Conservation (phyloP, 2,797 vertebrate genomes). For the Myioborus miniatus region DNA sequence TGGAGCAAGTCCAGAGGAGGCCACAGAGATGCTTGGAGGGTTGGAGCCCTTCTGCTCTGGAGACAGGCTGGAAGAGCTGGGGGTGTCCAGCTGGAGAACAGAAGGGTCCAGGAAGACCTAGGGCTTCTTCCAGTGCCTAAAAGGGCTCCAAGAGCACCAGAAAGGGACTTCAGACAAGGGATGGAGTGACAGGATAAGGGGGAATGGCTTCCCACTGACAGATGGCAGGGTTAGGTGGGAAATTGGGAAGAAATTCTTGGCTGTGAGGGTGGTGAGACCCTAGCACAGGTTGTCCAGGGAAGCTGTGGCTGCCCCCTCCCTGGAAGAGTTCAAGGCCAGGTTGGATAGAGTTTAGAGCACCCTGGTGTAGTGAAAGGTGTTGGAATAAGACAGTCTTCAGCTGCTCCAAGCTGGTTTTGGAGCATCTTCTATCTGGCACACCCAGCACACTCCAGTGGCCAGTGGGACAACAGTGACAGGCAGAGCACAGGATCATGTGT, state of each 20-base stretch:
- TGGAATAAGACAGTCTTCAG: background rate
- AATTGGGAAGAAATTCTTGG: background rate
- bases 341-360: background rate
- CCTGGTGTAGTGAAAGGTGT: background rate
- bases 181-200: background rate
- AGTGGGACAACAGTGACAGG: background rate
- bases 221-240: background rate
- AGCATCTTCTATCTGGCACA: background rate
- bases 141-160: background rate
- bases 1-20: background rate
- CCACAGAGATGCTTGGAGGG: background rate
- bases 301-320: background rate
- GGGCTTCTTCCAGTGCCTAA: background rate
- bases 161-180: background rate
- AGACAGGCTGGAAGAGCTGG: background rate
- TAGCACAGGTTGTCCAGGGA: background rate
- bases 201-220: background rate
- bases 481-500: background rate
- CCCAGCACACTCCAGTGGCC: accelerated
- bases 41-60: background rate
- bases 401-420: background rate
- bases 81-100: background rate
- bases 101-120: background rate
- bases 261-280: background rate
- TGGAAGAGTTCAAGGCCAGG: background rate